Evolutionary conservation across 2,797 vertebrate genomes (phyloP), one percentile per base, ranked within the genome.

Genomic region (Sebastes hubbsi): DNA sequence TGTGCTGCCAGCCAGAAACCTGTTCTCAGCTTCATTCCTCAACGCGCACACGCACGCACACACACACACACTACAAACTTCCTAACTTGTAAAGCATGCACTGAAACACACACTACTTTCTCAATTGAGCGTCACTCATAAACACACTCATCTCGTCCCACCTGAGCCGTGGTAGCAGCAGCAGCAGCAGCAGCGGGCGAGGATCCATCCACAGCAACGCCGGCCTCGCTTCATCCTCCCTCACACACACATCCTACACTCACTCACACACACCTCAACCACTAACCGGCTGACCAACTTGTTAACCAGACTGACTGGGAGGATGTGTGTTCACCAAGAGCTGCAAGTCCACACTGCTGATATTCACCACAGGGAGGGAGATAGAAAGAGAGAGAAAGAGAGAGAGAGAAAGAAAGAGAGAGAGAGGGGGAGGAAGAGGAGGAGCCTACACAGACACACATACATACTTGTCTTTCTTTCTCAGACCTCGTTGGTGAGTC

Each of bases 171-270:
- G 11, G 87, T 61, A 88, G 84, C 86, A 93, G 90, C 90, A 94
- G 91, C 87, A 94, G 91, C 87, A 90, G 87, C 91, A 91, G 86
- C 90, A 91, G 78, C 77, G 90, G 70, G 69, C 2, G 16, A 89
- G 82, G 70, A 91, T 89, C 93, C 92, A 92, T 87, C 83, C 82
- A 90, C 87, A 91, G 88, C 90, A 92, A 55, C 71, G 81, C 67
- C 55, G 61, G 78, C 72, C 82, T 85, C 73, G 83, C 85, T 89
- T 88, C 93, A 94, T 94, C 74, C 83, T 88, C 71, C 14, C 72
- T 90, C 83, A 90, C 78, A 66, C 78, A 76, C 49, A 61, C 90
- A 92, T 90, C 71, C 72, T 83, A 83, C 67, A 22, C 42, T 61
- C 27, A 55, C 46, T 36, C 88, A 88, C 75, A n/a, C 42, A 38